Evolutionary conservation across 1,140 invertebrate species (phyloP), one percentile per base, ranked within the genome.

Genomic region (Ips nitidus): DNA sequence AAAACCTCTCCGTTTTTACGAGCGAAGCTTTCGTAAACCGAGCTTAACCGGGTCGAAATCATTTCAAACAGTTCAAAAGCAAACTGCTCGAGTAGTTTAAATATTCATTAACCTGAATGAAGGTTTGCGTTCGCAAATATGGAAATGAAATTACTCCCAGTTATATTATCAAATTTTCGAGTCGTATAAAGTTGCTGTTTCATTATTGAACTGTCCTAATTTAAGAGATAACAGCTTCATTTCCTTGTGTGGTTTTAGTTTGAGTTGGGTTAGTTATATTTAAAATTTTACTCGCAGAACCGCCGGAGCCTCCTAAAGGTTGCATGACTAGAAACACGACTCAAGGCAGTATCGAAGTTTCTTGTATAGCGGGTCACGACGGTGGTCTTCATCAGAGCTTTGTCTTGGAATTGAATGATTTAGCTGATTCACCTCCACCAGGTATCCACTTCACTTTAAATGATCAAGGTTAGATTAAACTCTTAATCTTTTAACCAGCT

Each of bases 381-480:
- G 93, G 93, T 6, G 93, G 93, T 3, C 84, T 94, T 36, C 85
- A 89, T 22, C 93, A 95, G 80, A 88, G 88, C 76, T 95, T 95
- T 80, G 83, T 93, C 53, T 82, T 94, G 56, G 92, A 94, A 82
- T 90, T 93, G 50, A 86, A 89, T 70, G 90, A 91, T 77, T 82
- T 86, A 68, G 77, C 84, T n/a, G 83, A 79, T 64, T 83, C 83
- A 52, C 75, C 77, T 37, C 80, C 75, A 43, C 72, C 80, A 64
- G 80, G 81, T 61, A 79, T 83, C 43, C 82, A 81, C 75, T 85
- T 80, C 74, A 89, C 83, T 78, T 88, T 84, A 81, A 90, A 82
- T 76, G 84, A 86, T 74, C 84, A 85, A 70, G 83, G 83, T n/a
- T 75, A 78, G 42, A 66, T 73, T 52, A 59, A 59, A n/a, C 38